phyloP scores from a whole-genome alignment of 2,113 vertebrate genomes.

The Scomber scombrus region DNA sequence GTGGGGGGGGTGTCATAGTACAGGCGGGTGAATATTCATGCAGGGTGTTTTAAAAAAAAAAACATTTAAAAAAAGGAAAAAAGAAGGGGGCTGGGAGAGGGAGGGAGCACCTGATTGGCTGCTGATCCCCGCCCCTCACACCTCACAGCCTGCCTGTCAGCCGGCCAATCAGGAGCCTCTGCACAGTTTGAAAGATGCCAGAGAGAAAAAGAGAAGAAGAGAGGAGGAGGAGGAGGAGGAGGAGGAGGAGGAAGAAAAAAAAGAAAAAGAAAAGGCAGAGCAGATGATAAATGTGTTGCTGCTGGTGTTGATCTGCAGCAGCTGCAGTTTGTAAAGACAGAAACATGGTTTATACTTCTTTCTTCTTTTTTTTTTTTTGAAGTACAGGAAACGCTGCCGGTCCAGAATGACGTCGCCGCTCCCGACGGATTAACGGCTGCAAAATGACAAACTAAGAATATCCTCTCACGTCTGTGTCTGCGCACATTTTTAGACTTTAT shows the following conservation, averaged over 20 bases:
- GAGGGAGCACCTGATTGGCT: constrained; percentile 50
- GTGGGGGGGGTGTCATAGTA: not conserved
- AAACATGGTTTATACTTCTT: not conserved
- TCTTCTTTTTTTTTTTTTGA: not conserved
- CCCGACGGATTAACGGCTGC: no score
- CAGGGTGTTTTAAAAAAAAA: not conserved
- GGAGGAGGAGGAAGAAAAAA: not conserved
- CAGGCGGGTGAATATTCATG: constrained; percentile 45
- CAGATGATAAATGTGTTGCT: constrained; percentile 48
- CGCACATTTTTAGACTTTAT: no score
- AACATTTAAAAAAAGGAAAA: not conserved
- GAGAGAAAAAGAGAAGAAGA: not conserved
- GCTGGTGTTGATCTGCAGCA: constrained; percentile 43
- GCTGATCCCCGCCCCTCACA: constrained; percentile 21
- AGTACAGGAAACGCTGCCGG: not conserved
- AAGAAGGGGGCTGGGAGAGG: constrained; percentile 29
- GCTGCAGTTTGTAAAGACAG: constrained; percentile 44
- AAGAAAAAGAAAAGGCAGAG: not conserved
- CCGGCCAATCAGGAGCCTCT: constrained; percentile 58
- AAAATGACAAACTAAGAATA: no score
- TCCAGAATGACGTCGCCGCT: not conserved
- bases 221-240: not conserved
- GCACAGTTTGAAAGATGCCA: constrained; percentile 67
- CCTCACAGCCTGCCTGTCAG: constrained; percentile 2
- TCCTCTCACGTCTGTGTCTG: no score